Conservation (phyloP, 2,113 vertebrate genomes). For the Castor canadensis region DNA sequence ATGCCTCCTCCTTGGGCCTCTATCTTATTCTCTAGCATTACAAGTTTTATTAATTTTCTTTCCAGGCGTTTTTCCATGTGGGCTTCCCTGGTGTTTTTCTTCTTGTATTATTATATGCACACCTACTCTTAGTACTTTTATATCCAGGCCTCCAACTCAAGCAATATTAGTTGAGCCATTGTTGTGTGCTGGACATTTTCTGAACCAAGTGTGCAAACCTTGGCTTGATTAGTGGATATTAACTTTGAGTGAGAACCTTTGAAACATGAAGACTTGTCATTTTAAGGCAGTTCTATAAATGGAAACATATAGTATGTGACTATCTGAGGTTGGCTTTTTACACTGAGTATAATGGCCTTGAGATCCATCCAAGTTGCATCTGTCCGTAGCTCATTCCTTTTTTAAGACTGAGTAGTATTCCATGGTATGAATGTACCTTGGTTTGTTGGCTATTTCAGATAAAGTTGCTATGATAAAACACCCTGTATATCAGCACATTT, state of each 20-base stretch:
- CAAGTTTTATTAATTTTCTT: not conserved
- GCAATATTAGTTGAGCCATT: not conserved
- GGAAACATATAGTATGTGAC: not conserved
- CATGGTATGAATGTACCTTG: no score
- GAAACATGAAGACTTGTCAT: not conserved
- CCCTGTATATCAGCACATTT: not conserved
- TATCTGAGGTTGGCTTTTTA: not conserved
- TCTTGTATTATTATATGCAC: not conserved
- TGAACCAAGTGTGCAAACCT: not conserved
- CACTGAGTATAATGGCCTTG: not conserved
- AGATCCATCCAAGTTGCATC: not conserved
- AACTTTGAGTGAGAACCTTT: not conserved
- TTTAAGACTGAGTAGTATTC: not conserved
- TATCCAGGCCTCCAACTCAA: not conserved
- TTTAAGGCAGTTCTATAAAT: not conserved
- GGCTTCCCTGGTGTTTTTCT: not conserved
- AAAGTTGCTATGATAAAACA: not conserved
- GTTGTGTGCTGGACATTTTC: not conserved
- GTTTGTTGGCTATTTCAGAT: not conserved
- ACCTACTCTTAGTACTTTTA: not conserved
- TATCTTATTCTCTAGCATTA: not conserved
- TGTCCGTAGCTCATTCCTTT: not conserved
- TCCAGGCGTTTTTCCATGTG: not conserved
- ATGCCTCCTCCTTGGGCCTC: fast-evolving
- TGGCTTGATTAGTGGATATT: not conserved